Base-by-base conservation (phyloP, 1,140 invertebrate species). In the Temnothorax curvispinosus region DNA sequence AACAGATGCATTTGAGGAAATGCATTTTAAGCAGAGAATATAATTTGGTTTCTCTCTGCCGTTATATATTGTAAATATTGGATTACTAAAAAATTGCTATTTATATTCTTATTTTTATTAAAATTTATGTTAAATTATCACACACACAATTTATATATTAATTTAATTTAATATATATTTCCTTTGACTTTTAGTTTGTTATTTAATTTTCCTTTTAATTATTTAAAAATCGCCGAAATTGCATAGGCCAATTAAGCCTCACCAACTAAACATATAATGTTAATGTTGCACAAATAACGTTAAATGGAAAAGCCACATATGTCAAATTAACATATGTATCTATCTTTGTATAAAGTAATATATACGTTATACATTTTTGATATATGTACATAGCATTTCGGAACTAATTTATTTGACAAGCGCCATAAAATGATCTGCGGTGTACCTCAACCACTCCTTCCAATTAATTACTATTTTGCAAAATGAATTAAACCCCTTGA, bases 391-490 rank as follows among this genome's bases (percentile, higher is more conserved):
- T 52, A 52, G 15, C 67, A 38, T 35, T 65, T 15, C 44, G 67
- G 13, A 74, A 47, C 27, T 38, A 84, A 84, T 84, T 84, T 84
- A 84, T 84, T 84, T 60, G 80, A 74, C 80, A 84, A 75, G 80
- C 41, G 41, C 18, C 15, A 32, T 71, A 74, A 84, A 84, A 84
- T 84, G 47, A 84, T 74, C 80, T 18, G 67, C 38, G 38, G 38
- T 74, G 1, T 65, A 44, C 18, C 80, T 35, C 80, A 5, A 56
- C 5, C 69, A n/a, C 27, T 35, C 21, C 8, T 32, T 15, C 32
- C 52, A 41, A 74, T 82, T 72, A 82, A 82, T 82, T 62, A 84
- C 27, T 62, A 84, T 84, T 84, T 74, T 50, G 21, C 41, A 4
- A 60, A 84, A 50, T n/a, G 72, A 74, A 75, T 75, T 75, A 54